Percentiles rank a stretch among this genome's conserved stretches.
These are phyloP conservation scores for Trochalopteron elliotii DNA, from an alignment of 2,113 vertebrate genomes.

Conservation along the genomic window DNA sequence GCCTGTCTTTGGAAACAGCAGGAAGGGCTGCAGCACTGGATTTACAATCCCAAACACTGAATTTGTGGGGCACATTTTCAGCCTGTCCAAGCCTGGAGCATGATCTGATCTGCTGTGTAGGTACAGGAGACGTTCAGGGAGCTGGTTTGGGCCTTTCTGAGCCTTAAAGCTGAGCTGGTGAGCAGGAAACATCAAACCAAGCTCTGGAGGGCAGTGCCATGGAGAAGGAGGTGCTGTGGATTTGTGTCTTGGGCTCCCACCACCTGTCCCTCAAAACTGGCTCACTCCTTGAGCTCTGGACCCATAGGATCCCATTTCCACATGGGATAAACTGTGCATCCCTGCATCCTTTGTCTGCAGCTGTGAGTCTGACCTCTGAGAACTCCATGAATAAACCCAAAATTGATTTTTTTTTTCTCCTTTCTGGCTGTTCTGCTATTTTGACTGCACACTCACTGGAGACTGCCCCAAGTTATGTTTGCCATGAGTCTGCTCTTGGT, in stretches of 20 bases:
- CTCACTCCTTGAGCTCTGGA: background rate
- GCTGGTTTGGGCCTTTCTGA: background rate
- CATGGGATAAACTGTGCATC: background rate
- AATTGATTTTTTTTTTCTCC: background rate
- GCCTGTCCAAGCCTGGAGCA: background rate
- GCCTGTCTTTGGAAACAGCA: background rate
- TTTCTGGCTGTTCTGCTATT: background rate
- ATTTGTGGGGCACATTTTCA: background rate
- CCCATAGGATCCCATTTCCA: background rate
- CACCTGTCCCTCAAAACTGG: background rate
- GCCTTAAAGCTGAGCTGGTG: background rate
- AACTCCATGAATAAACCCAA: background rate
- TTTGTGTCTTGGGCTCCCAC: background rate
- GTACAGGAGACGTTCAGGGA: background rate
- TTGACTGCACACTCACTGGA: background rate
- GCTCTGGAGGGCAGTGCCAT: background rate
- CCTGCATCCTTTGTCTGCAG: background rate
- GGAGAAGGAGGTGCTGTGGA: background rate
- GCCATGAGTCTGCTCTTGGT: background rate
- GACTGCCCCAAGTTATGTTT: rapidly evolving
- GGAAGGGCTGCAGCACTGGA: background rate
- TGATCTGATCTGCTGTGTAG: rapidly evolving
- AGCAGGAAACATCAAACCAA: background rate
- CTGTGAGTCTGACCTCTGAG: background rate
- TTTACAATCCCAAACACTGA: background rate